Percentiles rank a stretch among this genome's conserved stretches.
phyloP scores from a whole-genome alignment of 2,113 vertebrate genomes.

The Sylvicapra grimmia region DNA sequence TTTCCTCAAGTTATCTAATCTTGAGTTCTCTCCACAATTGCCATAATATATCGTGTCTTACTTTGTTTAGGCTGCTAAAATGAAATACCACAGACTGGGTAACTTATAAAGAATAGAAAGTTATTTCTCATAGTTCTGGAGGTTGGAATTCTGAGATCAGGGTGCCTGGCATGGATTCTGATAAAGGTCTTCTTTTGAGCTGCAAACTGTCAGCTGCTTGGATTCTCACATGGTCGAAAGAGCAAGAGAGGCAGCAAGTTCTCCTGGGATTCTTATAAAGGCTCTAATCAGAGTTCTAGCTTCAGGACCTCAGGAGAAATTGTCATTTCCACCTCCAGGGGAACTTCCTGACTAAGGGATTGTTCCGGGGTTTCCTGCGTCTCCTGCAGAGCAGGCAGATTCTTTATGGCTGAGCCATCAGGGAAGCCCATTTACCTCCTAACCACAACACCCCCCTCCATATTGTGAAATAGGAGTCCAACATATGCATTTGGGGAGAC shows the following conservation, averaged over 20 bases:
- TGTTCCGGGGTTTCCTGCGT: fast-evolving
- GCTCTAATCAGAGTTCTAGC: background rate
- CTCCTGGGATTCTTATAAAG: background rate
- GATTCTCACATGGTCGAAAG: background rate
- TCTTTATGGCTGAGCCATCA: background rate
- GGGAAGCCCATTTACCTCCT: background rate
- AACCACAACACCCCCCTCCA: fast-evolving
- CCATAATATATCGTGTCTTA: background rate
- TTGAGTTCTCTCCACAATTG: background rate
- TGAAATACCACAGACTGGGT: background rate
- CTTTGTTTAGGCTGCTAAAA: background rate
- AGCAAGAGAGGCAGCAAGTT: background rate
- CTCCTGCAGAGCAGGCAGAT: background rate
- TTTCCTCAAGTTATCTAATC: background rate
- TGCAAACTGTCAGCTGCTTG: background rate
- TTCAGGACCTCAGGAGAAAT: background rate
- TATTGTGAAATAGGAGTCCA: background rate
- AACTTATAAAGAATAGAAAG: background rate
- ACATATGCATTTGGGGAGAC: background rate
- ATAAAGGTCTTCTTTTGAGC: background rate
- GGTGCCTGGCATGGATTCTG: background rate
- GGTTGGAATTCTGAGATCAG: background rate
- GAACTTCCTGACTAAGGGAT: background rate
- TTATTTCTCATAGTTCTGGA: background rate
- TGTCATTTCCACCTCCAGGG: background rate